A percentile compares a stretch with the other conserved stretches of the same genome.
These are phyloP conservation scores for Vanessa atalanta DNA, from an alignment of 1,140 invertebrate genomes.

Conservation along the genomic window DNA sequence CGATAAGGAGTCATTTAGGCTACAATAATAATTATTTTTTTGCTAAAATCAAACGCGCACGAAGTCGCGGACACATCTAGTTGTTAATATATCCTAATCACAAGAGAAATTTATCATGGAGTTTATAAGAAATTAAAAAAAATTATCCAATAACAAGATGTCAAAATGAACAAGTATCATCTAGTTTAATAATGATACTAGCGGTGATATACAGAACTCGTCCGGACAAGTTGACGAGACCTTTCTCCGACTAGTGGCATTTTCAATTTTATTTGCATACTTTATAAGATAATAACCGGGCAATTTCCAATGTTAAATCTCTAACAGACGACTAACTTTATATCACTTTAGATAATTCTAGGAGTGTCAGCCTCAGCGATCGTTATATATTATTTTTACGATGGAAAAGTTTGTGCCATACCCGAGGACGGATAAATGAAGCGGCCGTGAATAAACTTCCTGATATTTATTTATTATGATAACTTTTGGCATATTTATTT, in stretches of 20 bases:
- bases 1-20: no score
- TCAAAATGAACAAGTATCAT: neutral
- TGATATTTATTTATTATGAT: neutral
- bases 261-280: constrained; percentile 22
- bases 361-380: constrained; percentile 16
- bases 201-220: neutral
- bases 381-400: neutral
- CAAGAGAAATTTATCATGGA: no score
- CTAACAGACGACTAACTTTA: constrained; percentile 6
- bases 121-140: no score
- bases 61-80: no score
- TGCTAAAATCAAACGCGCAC: no score
- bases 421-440: constrained; percentile 4
- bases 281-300: constrained; percentile 29
- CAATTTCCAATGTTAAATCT: constrained; percentile 9
- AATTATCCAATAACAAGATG: no score
- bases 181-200: constrained; percentile 1
- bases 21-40: no score
- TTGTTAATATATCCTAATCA: no score
- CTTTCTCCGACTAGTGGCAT: constrained; percentile 17
- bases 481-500: neutral
- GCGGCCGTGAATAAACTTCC: neutral
- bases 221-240: constrained; percentile 19
- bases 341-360: constrained; percentile 4
- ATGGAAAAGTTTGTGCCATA: neutral